Evolutionary conservation across 2,797 vertebrate genomes (phyloP), one percentile per base, ranked within the genome.

Genomic region (Phrynocephalus vlangalii): DNA sequence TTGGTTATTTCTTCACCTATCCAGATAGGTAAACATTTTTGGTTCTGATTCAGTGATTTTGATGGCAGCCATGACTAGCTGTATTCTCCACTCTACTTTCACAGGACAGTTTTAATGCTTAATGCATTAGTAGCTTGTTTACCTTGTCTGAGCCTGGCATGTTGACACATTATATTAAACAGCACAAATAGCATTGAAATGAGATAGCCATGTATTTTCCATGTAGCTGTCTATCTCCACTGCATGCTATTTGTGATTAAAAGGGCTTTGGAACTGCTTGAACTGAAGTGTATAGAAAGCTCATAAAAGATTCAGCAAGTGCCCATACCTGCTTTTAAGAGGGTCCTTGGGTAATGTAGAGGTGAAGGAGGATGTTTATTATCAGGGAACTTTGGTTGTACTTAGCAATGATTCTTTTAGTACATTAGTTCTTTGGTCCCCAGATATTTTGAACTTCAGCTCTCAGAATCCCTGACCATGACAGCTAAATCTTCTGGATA

Each of bases 91-190:
- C 77, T 91, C 91, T 79, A 72, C 13, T 91, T 89, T 83, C 77
- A 91, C 88, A 90, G 89, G 48, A 76, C 33, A 88, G 6, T 50
- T 13, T 13, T 79, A 9, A 79, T 79, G 68, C 73, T 78, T 87
- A 78, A 87, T 86, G 71, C 20, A 87, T 91, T 79, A 88, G 71
- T 28, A 92, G 70, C 44, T 88, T 92, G 60, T 88, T 94, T 94
- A 84, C 28, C 92, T 78, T 86, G 75, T 56, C 72, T 85, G 50
- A 88, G 91, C 10, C 50, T 86, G 63, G 79, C 20, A 52, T 91
- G 60, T 44, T 85, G 77, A 50, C 5, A 4, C 73, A 33, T 68
- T 88, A 76, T 22, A 82, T 80, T 87, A 94, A 86, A 91, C 87
- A 90, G 87, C 84, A 81, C 5, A 88, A 87, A 2, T 13, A 85